Conservation (phyloP, 2,113 vertebrate genomes). For the Illadopsis cleaveri region DNA sequence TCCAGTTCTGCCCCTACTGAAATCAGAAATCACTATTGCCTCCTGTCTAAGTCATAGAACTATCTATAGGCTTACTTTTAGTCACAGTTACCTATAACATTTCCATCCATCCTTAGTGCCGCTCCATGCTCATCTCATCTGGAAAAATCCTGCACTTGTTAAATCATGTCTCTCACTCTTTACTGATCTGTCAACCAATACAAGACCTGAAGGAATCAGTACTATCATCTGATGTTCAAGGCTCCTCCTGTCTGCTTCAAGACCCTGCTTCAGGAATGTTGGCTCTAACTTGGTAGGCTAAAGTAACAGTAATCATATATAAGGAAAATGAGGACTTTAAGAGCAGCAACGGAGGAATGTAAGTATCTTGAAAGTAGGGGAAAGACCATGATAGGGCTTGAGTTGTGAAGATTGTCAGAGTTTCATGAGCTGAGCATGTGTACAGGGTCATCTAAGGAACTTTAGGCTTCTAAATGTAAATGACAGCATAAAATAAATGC, state of each 20-base stretch:
- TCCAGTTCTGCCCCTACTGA: not conserved
- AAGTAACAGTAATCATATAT: not conserved
- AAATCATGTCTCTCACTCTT: not conserved
- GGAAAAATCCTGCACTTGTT: not conserved
- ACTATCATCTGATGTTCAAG: not conserved
- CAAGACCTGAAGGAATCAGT: not conserved
- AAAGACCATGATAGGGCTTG: not conserved
- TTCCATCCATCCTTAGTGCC: not conserved
- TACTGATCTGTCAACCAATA: not conserved
- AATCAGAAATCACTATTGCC: not conserved
- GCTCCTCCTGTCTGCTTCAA: not conserved
- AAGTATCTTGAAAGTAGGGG: not conserved
- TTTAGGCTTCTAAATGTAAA: not conserved
- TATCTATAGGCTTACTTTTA: not conserved
- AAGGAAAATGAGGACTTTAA: not conserved
- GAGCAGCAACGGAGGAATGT: not conserved
- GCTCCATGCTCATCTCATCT: not conserved
- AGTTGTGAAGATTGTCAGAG: not conserved
- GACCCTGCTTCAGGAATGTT: not conserved
- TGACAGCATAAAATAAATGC: not conserved
- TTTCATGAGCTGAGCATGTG: not conserved
- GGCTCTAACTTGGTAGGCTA: not conserved
- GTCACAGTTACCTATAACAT: not conserved
- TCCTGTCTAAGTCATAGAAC: not conserved
- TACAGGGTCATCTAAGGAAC: not conserved